Conservation (phyloP, 30 jellyfish, hydroid and myxozoan genomes). For the Morbakka virulenta region DNA sequence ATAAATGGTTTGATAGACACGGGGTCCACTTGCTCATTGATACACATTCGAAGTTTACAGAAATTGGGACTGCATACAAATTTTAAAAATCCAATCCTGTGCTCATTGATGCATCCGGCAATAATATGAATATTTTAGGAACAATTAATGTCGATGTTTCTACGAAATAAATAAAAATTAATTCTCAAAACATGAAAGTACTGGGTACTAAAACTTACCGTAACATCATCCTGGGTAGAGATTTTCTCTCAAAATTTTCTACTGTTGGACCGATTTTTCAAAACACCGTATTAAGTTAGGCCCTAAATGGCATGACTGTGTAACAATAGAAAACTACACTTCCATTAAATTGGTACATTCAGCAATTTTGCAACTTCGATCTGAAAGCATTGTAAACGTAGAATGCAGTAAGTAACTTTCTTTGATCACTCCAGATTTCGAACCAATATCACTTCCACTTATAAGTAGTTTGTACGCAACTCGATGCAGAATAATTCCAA, state of each 20-base stretch:
- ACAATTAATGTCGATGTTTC: constrained; percentile 11
- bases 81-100: not conserved
- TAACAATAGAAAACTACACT: not conserved
- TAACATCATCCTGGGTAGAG: constrained; percentile 21
- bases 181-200: constrained; percentile 11
- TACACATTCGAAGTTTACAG: constrained; percentile 18
- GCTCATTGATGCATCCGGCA: constrained; percentile 32
- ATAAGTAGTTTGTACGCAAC: constrained; percentile 17
- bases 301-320: constrained; percentile 21
- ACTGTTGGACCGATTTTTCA: constrained; percentile 1
- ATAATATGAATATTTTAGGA: constrained; percentile 15
- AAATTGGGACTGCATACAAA: constrained; percentile 18
- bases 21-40: constrained; percentile 31
- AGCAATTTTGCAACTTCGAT: not conserved
- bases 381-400: constrained; percentile 27
- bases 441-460: not conserved
- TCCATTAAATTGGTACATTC: not conserved
- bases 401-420: constrained; percentile 14
- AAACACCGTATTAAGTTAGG: constrained; percentile 10
- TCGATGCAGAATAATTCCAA: constrained; percentile 41
- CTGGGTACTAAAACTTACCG: constrained; percentile 31
- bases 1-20: constrained; percentile 19
- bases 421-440: constrained; percentile 4
- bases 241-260: constrained; percentile 18
- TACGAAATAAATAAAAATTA: not conserved